Percentiles rank a stretch among this genome's conserved stretches.
phyloP scores from a whole-genome alignment of 2,797 vertebrate species.

The Petrocephalus sullivani region DNA sequence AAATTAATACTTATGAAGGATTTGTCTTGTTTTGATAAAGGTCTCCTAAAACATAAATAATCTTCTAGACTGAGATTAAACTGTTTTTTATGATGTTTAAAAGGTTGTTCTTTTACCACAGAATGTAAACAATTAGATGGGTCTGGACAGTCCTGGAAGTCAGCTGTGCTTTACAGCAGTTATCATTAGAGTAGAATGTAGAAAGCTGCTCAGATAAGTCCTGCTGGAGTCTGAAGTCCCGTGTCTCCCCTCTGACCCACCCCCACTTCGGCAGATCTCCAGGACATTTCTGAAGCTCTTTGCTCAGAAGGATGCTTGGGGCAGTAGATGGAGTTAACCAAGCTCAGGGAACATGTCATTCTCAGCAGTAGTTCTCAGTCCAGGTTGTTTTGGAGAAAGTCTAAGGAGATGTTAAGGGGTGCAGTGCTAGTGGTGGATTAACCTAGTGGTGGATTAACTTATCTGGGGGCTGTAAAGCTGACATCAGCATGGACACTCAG shows the following conservation, averaged over 20 bases:
- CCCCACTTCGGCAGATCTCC: background rate
- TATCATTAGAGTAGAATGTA: background rate
- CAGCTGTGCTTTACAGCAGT: background rate
- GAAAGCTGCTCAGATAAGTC: background rate
- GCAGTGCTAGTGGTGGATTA: no score
- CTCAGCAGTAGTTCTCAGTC: background rate
- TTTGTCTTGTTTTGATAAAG: conserved; percentile 4
- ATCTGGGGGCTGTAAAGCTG: background rate
- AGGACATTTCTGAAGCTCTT: background rate
- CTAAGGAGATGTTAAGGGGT: background rate
- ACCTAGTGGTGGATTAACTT: background rate
- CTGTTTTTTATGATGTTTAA: background rate
- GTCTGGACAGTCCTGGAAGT: background rate
- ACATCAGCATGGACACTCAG: background rate
- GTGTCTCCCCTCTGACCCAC: background rate
- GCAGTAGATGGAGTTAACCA: background rate
- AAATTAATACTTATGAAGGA: conserved; percentile 11
- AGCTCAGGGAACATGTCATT: background rate
- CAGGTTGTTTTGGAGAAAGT: background rate
- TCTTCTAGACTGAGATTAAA: conserved; percentile 16
- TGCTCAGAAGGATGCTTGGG: background rate
- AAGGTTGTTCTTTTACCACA: background rate
- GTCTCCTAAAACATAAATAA: background rate
- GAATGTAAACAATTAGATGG: conserved; percentile 6
- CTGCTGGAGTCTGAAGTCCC: background rate